phyloP scores from a whole-genome alignment of 1,140 invertebrate genomes.

The Oscheius sp. region DNA sequence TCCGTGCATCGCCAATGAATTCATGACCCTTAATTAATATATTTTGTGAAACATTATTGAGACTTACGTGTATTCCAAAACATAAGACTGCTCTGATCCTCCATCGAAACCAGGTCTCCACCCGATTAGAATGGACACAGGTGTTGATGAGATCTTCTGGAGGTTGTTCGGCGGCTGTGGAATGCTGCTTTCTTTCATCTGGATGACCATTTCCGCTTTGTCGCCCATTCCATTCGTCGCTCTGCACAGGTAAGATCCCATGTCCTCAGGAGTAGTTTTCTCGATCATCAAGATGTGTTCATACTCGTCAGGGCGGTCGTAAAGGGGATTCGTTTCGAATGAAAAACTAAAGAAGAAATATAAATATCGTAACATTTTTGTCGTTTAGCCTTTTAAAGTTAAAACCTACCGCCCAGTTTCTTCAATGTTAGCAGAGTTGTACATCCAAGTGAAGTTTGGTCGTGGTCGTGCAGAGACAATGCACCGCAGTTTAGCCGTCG shows the following conservation, averaged over 20 bases:
- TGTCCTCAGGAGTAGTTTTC: conserved; percentile 16
- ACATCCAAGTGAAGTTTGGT: conserved; percentile 31
- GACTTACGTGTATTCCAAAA: conserved; percentile 16
- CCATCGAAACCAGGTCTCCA: conserved; percentile 37
- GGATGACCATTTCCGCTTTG: conserved; percentile 26
- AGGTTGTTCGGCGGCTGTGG: conserved; percentile 20
- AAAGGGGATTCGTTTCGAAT: background rate
- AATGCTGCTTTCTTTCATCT: conserved; percentile 18
- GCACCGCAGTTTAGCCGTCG: conserved; percentile 18
- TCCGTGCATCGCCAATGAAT: background rate
- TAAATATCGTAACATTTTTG: no score
- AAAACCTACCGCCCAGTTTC: conserved; percentile 19
- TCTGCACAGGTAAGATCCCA: conserved; percentile 30
- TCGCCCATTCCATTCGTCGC: conserved; percentile 35
- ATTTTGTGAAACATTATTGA: background rate
- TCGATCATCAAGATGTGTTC: conserved; percentile 22
- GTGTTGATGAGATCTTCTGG: conserved; percentile 19
- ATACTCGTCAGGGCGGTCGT: conserved; percentile 20
- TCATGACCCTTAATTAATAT: background rate
- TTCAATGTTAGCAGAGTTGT: conserved; percentile 1
- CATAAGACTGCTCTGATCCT: conserved; percentile 20
- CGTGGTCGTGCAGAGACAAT: conserved; percentile 29
- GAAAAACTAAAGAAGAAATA: background rate
- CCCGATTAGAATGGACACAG: conserved; percentile 15
- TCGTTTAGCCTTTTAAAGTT: background rate